Evolutionary conservation across 2,888 invertebrate genomes (phyloP).

Genomic region (Dendrolimus houi): DNA sequence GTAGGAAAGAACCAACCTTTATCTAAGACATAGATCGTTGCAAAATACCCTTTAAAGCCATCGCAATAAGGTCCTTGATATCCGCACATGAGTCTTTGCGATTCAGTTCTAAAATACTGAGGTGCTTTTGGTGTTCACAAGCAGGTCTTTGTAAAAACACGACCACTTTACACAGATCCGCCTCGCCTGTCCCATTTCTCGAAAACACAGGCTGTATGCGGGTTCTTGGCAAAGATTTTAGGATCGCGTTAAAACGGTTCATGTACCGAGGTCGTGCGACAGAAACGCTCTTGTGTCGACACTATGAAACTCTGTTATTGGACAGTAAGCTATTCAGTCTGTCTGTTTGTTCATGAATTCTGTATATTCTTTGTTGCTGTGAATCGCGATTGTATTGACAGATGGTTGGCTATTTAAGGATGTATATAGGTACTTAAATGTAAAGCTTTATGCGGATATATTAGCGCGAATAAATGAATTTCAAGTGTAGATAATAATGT

Average conservation of each 20-base stretch:
- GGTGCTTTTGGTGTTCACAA: slow-evolving; percentile 65
- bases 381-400: slow-evolving; percentile 62
- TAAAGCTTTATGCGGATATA: neutral
- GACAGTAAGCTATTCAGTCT: slow-evolving; percentile 60
- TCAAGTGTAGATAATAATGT: too few species aligned
- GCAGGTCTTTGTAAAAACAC: slow-evolving; percentile 59
- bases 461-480: too few species aligned
- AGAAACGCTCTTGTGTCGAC: slow-evolving; percentile 62
- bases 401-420: slow-evolving; percentile 33
- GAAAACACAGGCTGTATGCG: slow-evolving; percentile 18
- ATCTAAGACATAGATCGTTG: slow-evolving; percentile 17
- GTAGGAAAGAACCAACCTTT: slow-evolving; percentile 13
- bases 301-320: slow-evolving; percentile 69
- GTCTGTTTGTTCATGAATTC: slow-evolving; percentile 49
- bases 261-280: slow-evolving; percentile 58
- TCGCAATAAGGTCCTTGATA: slow-evolving; percentile 29
- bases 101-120: slow-evolving; percentile 60
- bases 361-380: slow-evolving; percentile 65
- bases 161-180: slow-evolving; percentile 46
- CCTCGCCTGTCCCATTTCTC: slow-evolving; percentile 32
- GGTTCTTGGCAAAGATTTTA: slow-evolving; percentile 22
- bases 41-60: slow-evolving; percentile 41
- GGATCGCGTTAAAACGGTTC: slow-evolving; percentile 37
- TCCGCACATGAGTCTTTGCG: slow-evolving; percentile 40
- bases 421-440: slow-evolving; percentile 2